Evolutionary conservation across 2,888 invertebrate species (phyloP).

Genomic region (Cyclophora punctaria): DNA sequence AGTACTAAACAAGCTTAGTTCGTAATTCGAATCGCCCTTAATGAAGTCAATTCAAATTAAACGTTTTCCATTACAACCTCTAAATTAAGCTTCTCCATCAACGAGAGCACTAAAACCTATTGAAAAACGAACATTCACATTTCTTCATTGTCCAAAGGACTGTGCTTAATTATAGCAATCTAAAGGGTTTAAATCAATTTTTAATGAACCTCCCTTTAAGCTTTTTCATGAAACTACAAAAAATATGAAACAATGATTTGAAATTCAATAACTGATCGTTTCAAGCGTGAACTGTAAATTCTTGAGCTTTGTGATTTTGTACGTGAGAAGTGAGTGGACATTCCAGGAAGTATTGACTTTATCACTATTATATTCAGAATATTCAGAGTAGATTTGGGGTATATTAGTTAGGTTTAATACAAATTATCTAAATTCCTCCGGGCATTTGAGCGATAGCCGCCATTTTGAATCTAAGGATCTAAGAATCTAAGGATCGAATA

Average conservation of each 20-base stretch:
- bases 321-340: conserved; percentile 26
- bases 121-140: conserved; percentile 24
- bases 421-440: too few relatives aligned
- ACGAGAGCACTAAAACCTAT: conserved; percentile 20
- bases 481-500: too few relatives aligned
- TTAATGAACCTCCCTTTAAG: conserved; percentile 26
- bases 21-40: too few relatives aligned
- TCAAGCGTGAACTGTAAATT: conserved; percentile 37
- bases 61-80: too few relatives aligned
- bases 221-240: conserved; percentile 40
- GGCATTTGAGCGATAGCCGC: too few relatives aligned
- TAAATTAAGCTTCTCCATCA: conserved; percentile 6
- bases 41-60: too few relatives aligned
- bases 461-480: too few relatives aligned
- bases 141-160: conserved; percentile 24
- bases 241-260: conserved; percentile 49
- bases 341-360: too few relatives aligned
- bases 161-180: conserved; percentile 34
- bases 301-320: conserved; percentile 28
- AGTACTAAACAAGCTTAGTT: too few relatives aligned
- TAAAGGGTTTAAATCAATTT: conserved; percentile 27
- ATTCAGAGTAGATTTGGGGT: too few relatives aligned
- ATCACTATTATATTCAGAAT: too few relatives aligned
- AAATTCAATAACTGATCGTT: conserved; percentile 51
- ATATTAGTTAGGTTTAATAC: too few relatives aligned